Evolutionary conservation across 2,113 vertebrate species (phyloP).

Genomic region (Boleophthalmus pectinirostris): DNA sequence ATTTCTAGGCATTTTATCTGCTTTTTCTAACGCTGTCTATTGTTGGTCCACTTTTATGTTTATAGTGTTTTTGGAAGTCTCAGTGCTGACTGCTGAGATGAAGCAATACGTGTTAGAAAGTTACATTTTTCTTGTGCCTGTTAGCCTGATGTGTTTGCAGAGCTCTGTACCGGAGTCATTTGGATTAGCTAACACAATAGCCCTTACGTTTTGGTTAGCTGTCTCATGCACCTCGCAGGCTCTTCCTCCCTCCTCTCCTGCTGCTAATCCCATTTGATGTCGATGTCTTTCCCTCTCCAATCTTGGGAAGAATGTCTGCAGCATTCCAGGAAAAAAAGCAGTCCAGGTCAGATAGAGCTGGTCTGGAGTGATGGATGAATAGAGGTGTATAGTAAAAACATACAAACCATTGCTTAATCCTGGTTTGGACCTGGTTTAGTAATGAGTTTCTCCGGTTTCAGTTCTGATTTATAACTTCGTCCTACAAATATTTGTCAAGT

Average conservation of each 20-base stretch:
- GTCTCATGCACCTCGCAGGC: slow-evolving; percentile 22
- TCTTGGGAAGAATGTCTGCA: slow-evolving; percentile 72
- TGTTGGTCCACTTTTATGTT: not conserved
- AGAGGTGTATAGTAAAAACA: slow-evolving; percentile 31
- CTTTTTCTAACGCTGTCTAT: not conserved
- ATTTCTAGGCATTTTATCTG: not conserved
- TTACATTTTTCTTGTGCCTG: slow-evolving; percentile 12
- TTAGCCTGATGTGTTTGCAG: slow-evolving; percentile 44
- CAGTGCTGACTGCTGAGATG: slow-evolving; percentile 1
- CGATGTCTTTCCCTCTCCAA: slow-evolving; percentile 66
- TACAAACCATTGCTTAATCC: not conserved
- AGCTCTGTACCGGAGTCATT: slow-evolving; percentile 44
- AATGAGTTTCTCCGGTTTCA: too few species aligned
- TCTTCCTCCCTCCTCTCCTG: slow-evolving; percentile 48
- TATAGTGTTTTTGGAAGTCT: slow-evolving; percentile 32
- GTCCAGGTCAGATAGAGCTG: slow-evolving; percentile 17
- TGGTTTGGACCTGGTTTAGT: not conserved
- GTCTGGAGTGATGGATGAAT: slow-evolving; percentile 32
- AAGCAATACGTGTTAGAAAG: not conserved
- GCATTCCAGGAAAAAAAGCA: slow-evolving; percentile 64
- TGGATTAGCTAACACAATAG: slow-evolving; percentile 64
- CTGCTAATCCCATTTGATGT: slow-evolving; percentile 78
- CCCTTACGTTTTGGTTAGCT: slow-evolving; percentile 32
- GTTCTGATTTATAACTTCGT: too few species aligned
- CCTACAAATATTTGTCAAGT: too few species aligned